These are phyloP conservation scores for Stegodyphus dumicola DNA, from an alignment of 1,140 invertebrate genomes.

Conservation along the genomic window DNA sequence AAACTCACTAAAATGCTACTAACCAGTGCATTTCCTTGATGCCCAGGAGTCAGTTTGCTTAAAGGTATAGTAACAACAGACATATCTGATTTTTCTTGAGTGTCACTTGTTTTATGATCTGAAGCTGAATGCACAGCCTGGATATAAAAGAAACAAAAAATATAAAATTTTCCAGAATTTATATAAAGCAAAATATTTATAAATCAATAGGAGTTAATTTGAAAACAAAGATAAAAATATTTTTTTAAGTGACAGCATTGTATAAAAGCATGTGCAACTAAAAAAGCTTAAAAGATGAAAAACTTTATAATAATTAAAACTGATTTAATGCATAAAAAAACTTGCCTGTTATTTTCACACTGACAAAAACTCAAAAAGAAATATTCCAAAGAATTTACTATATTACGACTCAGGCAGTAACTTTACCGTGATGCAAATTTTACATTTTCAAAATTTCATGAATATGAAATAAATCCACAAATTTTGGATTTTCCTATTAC, in stretches of 20 bases:
- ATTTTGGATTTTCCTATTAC: too few relatives aligned
- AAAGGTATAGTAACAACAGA: conserved; percentile 10
- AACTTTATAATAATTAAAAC: background rate
- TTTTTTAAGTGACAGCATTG: conserved; percentile 9
- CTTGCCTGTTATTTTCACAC: too few relatives aligned
- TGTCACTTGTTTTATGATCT: conserved; percentile 15
- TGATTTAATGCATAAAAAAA: background rate
- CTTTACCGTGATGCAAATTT: too few relatives aligned
- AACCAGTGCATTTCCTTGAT: background rate
- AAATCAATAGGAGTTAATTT: background rate
- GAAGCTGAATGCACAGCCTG: conserved; percentile 19
- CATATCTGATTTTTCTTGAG: conserved; percentile 4
- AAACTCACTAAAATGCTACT: too few relatives aligned
- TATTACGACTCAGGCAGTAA: too few relatives aligned
- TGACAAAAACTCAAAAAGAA: too few relatives aligned
- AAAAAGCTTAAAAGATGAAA: conserved; percentile 9
- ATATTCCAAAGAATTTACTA: too few relatives aligned
- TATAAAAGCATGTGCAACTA: conserved; percentile 46
- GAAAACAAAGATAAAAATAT: background rate
- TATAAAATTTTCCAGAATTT: background rate
- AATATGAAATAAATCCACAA: too few relatives aligned
- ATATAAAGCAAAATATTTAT: background rate
- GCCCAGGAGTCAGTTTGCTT: background rate
- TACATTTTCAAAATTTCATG: too few relatives aligned
- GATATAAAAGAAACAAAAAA: background rate